Evolutionary conservation across 2,888 invertebrate species (phyloP), one percentile per base, ranked within the genome.

Genomic region (Rhimphoctona megacephalus): DNA sequence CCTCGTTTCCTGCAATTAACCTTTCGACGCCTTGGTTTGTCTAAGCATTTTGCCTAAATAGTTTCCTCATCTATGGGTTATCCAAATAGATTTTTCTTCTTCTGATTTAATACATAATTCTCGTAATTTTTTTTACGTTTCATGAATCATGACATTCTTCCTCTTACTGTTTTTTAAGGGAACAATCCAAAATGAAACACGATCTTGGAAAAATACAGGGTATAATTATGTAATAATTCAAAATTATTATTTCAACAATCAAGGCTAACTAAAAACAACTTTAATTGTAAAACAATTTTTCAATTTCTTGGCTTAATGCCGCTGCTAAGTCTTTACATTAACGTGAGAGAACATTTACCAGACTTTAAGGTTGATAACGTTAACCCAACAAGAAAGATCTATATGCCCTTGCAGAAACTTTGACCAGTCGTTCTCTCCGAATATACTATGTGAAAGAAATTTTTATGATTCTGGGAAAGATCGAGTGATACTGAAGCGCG

Each of bases 1-100:
- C 61, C 72, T 69, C 80, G 78, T 87, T 87, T 87, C 87, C 88
- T 89, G 87, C 91, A 90, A 91, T 91, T 89, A 91, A 91, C 89
- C 88, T 88, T 88, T 90, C 88, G 83, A 89, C 80, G 81, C 83
- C 83, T 72, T 64, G 61, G 83, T 86, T 88, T 88, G 76, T 83
- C 85, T 87, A 81, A 69, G 57, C 69, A 33, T 81, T 64, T 64
- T 49, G 79, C 73, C 57, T 83, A 85, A 61, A 85, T 83, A 85
- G 80, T 83, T 80, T 80, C 69, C 67, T 81, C 80, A 80, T 84
- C 77, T 82, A 80, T 73, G 61, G 67, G 36, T 72, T 77, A 82
- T 80, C 61, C 74, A 69, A 79, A 30, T 54, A 30, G 46, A 64
- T 22, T 74, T 61, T 67, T 83, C 39, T 73, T 69, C 76, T 2